These are phyloP conservation scores for Drosophila melanocephala DNA, from an alignment of 2,888 invertebrate genomes.

Conservation along the genomic window DNA sequence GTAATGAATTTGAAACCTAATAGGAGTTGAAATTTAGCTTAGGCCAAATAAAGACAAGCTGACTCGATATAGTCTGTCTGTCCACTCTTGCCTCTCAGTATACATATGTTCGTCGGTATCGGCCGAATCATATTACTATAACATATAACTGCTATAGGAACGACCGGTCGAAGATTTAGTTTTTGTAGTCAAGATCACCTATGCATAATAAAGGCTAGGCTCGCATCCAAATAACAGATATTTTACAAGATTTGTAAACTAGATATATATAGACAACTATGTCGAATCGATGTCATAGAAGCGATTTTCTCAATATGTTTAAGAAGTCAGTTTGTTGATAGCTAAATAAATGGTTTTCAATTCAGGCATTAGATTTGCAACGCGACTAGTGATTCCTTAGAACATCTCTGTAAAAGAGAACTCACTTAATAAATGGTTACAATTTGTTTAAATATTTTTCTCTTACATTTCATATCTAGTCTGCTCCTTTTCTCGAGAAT, in stretches of 20 bases:
- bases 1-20: not conserved
- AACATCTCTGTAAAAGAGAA: not conserved
- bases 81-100: not conserved
- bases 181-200: not conserved
- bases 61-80: not conserved
- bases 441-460: not conserved
- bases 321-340: too few relatives aligned
- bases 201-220: not conserved
- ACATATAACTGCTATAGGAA: not conserved
- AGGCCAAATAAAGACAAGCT: not conserved
- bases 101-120: not conserved
- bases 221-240: not conserved
- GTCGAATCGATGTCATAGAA: not conserved
- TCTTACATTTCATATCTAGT: slow-evolving; percentile 24
- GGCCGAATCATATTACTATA: slow-evolving; percentile 3
- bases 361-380: not conserved
- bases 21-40: not conserved
- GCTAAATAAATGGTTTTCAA: not conserved
- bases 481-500: slow-evolving; percentile 7
- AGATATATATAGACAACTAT: not conserved
- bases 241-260: not conserved
- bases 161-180: not conserved
- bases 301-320: not conserved
- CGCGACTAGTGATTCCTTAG: not conserved
- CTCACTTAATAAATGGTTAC: not conserved